A percentile compares a stretch with the other conserved stretches of the same genome.
These are phyloP conservation scores for Pygocentrus nattereri DNA, from an alignment of 2,797 vertebrate species.

Conservation along the genomic window DNA sequence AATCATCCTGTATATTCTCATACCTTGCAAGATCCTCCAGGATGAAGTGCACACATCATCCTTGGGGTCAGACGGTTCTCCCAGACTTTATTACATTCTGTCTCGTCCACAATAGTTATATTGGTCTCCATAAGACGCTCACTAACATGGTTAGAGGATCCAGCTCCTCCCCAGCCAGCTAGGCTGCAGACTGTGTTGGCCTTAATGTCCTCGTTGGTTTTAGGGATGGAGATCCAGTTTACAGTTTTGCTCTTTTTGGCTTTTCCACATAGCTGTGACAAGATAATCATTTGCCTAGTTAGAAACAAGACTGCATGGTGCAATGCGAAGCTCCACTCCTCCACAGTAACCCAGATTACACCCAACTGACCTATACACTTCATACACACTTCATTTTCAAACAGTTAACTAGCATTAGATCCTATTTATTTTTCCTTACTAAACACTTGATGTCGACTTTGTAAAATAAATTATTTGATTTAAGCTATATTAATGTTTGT, in stretches of 20 bases:
- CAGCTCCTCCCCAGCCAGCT: background rate
- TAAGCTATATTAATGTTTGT: no score
- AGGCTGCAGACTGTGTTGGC: background rate
- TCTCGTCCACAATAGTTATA: background rate
- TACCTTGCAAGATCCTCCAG: constrained; percentile 2
- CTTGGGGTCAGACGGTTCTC: background rate
- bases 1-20: background rate
- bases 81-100: background rate
- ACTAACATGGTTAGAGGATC: background rate
- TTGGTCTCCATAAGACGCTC: background rate
- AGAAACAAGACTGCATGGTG: background rate
- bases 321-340: background rate
- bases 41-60: constrained; percentile 1
- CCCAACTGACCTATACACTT: no score
- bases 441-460: no score
- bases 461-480: no score
- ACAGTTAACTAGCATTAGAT: no score
- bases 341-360: no score
- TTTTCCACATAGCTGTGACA: background rate
- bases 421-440: no score
- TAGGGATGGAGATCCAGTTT: background rate
- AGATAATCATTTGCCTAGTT: background rate
- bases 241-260: background rate
- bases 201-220: background rate
- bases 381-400: no score